phyloP scores from a whole-genome alignment of 2,797 vertebrate genomes.

The Peromyscus nudipes region DNA sequence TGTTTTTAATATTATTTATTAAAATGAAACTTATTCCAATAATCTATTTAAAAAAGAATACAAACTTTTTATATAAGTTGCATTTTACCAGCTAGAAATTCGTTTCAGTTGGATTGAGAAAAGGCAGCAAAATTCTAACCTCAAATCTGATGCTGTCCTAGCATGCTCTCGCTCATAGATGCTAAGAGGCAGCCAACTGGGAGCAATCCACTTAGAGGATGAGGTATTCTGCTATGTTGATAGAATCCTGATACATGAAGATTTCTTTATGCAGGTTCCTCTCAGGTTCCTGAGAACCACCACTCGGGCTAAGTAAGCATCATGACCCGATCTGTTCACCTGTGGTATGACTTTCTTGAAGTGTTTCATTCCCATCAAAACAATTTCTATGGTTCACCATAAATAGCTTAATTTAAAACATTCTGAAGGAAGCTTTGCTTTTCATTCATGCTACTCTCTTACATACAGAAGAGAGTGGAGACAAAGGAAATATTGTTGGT shows the following conservation, averaged over 20 bases:
- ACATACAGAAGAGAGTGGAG: background rate
- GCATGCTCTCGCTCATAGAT: background rate
- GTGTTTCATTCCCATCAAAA: background rate
- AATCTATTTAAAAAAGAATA: background rate
- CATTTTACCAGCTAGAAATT: background rate
- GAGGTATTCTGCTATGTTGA: background rate
- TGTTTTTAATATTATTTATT: background rate
- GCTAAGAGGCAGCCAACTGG: background rate
- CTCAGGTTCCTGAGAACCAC: background rate
- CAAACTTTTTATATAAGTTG: background rate
- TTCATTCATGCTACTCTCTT: background rate
- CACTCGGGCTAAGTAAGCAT: background rate
- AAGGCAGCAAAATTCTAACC: constrained; percentile 24
- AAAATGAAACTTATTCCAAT: background rate
- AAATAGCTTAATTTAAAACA: background rate
- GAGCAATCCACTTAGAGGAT: background rate
- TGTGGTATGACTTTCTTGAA: background rate
- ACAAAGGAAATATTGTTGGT: background rate
- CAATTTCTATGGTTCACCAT: background rate
- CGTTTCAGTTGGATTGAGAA: background rate
- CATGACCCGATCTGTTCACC: background rate
- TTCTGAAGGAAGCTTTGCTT: background rate
- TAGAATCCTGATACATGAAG: background rate
- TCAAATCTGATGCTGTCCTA: background rate
- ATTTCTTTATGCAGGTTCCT: background rate